phyloP scores from a whole-genome alignment of 1,140 invertebrate species.

The Eupristina koningsbergeri region DNA sequence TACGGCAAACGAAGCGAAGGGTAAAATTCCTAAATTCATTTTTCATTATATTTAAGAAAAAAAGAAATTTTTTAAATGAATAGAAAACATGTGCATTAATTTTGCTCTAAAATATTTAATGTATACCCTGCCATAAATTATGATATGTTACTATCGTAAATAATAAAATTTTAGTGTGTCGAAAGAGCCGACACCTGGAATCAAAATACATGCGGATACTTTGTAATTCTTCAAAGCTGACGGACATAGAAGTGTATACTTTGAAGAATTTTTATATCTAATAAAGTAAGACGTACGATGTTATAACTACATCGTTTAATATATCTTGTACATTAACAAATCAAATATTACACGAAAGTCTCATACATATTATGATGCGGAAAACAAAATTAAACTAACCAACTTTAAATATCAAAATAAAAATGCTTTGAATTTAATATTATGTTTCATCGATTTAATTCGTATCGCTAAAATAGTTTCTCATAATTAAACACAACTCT shows the following conservation, averaged over 20 bases:
- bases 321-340: too few species aligned
- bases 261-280: neutral
- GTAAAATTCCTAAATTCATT: too few species aligned
- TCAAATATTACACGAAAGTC: too few species aligned
- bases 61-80: neutral
- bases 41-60: too few species aligned
- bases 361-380: too few species aligned
- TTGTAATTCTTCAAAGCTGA: neutral
- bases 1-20: too few species aligned
- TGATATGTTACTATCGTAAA: neutral
- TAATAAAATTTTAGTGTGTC: constrained; percentile 3
- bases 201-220: neutral
- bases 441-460: too few species aligned
- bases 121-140: neutral
- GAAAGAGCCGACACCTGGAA: neutral
- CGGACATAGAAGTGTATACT: neutral
- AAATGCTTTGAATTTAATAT: too few species aligned
- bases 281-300: neutral
- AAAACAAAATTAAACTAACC: too few species aligned
- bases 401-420: too few species aligned
- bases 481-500: too few species aligned
- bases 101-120: neutral
- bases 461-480: too few species aligned
- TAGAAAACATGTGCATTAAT: neutral
- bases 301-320: neutral